Base-by-base conservation (phyloP, 2,113 vertebrate species). In the Sinosuthora webbiana region DNA sequence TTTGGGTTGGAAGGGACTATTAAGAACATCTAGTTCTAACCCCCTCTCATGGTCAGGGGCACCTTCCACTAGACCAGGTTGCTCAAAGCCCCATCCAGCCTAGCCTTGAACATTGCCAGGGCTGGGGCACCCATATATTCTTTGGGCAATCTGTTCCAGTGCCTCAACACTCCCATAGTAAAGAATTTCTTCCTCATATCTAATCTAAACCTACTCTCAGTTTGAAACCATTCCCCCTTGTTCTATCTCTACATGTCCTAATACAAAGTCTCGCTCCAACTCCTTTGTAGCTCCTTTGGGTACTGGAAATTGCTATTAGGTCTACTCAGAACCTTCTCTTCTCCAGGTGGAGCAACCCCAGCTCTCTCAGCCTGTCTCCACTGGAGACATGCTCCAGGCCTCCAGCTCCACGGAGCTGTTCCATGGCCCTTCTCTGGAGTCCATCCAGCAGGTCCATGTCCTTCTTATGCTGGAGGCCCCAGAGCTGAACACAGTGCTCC, bases 361-460 rank as follows among this genome's bases (percentile, higher is more conserved):
- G 1, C 21, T 42, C 14, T 27, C 35, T 69, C 41, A 76, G 35
- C 12, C 25, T 62, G 20, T 63, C 14, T n/a, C 21, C 37, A 30
- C 30, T 0, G 0, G 19, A 50, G 30, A 27, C 0, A 0, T 21
- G 10, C 23, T 74, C 27, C 28, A 39, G 33, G 27, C 18, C 33
- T 65, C 52, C 11, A 83, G 13, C 33, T 63, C 47, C 47, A 31
- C 3, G 3, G 27, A 65, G 5, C 27, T 33, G 23, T 22, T 44
- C 37, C 52, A 39, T 24, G 22, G 19, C 33, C n/a, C 44, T 63
- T 55, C 49, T 37, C 18, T 44, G 19, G 22, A 37, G 10, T 50
- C 5, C 0, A 6, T 81, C 37, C 25, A 50, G 45, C 37, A 65
- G 22, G 8, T 37, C 37, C 18, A 18, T 52, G 27, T 16, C 37